Base-by-base conservation (phyloP, 92 coral and sea anemone species). In the Pocillopora grandis region DNA sequence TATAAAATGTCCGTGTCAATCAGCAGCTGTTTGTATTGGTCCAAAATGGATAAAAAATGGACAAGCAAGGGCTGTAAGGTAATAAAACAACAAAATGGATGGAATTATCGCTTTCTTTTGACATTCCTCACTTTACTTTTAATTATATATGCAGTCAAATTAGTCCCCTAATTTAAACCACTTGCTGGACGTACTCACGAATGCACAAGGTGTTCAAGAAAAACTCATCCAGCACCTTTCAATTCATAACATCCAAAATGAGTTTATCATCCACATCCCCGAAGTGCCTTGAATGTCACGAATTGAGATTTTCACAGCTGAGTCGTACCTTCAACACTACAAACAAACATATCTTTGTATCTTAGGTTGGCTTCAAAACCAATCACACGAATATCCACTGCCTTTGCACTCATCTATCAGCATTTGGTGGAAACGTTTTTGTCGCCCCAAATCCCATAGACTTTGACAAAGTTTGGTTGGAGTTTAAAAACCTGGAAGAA, bases 21-120 rank as follows among this genome's bases (percentile, higher is more conserved):
- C 72, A 86, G 85, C 60, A 77, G 90, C 64, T 93, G 97, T 68
- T 72, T 91, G 71, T 93, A 91, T 71, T 93, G 97, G 97, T 85
- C 87, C 18, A 90, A 89, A n/a, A 66, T 48, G 1, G 78, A 76
- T 9, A 85, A 91, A 20, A 86, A 64, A 11, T 93, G 96, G 96
- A 90, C 94, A 36, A 80, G 88, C 52, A 90, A 93, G 33, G 96
- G 96, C n/a, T 93, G 96, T 62, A 86, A 88, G 96, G 96, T 93
- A 79, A 90, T 90, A 1, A 23, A 19, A 17, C 17, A 11, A 12
- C 2, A 19, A n/a, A 6, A 52, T 27, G 68, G 10, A 27, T 17
- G 68, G 21, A 9, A 20, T 42, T 42, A 42, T 42, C 52, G 52
- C 52, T 42, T 42, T 42, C 8, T 42, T 27, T 27, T 27, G 31